Evolutionary conservation across 2,113 vertebrate genomes (phyloP).

Genomic region (Larimichthys crocea): DNA sequence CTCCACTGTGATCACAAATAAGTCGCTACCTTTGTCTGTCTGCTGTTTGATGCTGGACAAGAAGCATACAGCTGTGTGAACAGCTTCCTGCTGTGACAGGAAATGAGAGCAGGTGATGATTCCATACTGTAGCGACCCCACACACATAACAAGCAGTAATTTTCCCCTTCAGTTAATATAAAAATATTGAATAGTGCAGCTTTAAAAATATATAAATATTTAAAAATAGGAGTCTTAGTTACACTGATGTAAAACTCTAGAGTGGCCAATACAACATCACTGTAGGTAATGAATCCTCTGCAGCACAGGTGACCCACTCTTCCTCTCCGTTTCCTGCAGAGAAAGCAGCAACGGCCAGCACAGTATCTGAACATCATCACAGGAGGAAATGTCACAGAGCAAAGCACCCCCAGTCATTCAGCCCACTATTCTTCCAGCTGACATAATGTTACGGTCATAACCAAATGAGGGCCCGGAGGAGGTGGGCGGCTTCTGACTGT

Average conservation of each 20-base stretch:
- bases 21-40: not conserved
- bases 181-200: too few relatives aligned
- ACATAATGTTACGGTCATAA: slow-evolving; percentile 73
- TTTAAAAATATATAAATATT: too few relatives aligned
- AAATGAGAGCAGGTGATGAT: too few relatives aligned
- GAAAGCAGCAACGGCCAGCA: slow-evolving; percentile 41
- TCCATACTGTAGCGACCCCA: too few relatives aligned
- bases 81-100: too few relatives aligned
- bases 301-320: slow-evolving; percentile 20
- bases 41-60: not conserved
- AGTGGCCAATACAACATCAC: not conserved
- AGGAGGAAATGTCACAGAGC: slow-evolving; percentile 79
- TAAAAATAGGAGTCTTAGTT: not conserved
- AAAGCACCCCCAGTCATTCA: slow-evolving; percentile 60
- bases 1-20: not conserved
- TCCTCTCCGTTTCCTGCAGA: slow-evolving; percentile 34
- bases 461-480: slow-evolving; percentile 73
- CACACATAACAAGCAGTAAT: too few relatives aligned
- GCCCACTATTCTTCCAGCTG: slow-evolving; percentile 67
- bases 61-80: too few relatives aligned
- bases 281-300: not conserved
- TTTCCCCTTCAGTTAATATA: too few relatives aligned
- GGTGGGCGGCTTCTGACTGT: slow-evolving; percentile 55
- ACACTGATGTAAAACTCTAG: slow-evolving; percentile 38
- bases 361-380: slow-evolving; percentile 61